Evolutionary conservation across 2,888 invertebrate species (phyloP).

Genomic region (Pelosia muscerda): DNA sequence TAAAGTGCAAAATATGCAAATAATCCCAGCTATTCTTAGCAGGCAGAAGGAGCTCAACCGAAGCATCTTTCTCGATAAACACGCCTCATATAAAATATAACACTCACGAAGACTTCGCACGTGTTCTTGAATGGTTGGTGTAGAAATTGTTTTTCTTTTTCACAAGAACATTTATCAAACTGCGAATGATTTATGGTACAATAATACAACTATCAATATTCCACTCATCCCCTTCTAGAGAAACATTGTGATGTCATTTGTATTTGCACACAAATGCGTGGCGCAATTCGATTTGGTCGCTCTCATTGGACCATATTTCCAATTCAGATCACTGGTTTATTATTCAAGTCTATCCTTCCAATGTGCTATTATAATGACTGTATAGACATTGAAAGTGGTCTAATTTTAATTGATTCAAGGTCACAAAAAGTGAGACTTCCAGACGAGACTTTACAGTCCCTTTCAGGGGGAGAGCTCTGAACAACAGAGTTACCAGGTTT

Average conservation of each 20-base stretch:
- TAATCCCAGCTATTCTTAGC: too few relatives aligned
- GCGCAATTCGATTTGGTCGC: background rate
- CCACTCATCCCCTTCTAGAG: background rate
- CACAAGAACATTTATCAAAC: background rate
- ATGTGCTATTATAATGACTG: background rate
- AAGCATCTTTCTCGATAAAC: background rate
- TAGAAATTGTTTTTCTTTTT: background rate
- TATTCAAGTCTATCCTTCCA: background rate
- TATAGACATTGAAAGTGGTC: too few relatives aligned
- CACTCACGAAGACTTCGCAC: too few relatives aligned
- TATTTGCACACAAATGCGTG: background rate
- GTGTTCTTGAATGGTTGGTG: background rate
- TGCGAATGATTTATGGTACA: background rate
- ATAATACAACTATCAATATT: constrained; percentile 2
- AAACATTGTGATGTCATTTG: background rate
- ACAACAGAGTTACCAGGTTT: too few relatives aligned
- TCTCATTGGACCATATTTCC: background rate
- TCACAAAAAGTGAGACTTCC: too few relatives aligned
- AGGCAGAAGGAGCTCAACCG: background rate
- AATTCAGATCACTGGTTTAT: background rate
- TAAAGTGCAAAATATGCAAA: too few relatives aligned
- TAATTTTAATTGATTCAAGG: too few relatives aligned
- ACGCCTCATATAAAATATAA: background rate
- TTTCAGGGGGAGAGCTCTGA: too few relatives aligned
- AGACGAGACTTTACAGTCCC: too few relatives aligned